These are phyloP conservation scores for Arizona elegans DNA, from an alignment of 2,113 vertebrate species.

Conservation along the genomic window DNA sequence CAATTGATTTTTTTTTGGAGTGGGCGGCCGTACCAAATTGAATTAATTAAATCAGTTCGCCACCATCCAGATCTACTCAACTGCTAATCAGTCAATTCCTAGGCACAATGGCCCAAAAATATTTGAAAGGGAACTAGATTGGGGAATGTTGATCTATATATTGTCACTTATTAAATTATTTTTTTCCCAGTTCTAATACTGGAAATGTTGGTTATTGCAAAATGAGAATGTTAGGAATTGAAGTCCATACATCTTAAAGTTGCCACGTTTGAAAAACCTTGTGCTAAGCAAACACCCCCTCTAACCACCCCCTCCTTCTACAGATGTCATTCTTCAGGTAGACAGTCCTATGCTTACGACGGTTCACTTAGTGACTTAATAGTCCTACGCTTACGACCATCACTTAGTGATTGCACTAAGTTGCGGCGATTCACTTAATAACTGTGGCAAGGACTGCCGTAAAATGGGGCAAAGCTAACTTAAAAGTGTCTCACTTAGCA, in stretches of 20 bases:
- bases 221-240: rapidly evolving
- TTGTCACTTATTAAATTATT: background rate
- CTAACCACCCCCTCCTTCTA: background rate
- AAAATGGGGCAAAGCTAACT: background rate
- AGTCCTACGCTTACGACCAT: too few species aligned
- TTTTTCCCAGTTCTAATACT: background rate
- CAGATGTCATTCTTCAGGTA: background rate
- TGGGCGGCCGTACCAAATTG: background rate
- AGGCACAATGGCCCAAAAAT: background rate
- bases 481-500: background rate
- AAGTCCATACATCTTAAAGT: background rate
- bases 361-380: too few species aligned
- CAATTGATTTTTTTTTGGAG: background rate
- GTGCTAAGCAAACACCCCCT: background rate
- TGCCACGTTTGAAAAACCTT: background rate
- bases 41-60: background rate
- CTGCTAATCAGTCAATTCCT: background rate
- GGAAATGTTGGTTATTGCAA: background rate
- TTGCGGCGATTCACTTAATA: background rate
- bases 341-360: background rate
- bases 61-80: background rate
- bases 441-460: rapidly evolving
- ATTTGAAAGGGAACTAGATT: background rate
- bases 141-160: background rate
- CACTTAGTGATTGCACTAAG: too few species aligned